Percentiles rank a stretch among this genome's conserved stretches.
Conservation (phyloP, 2,888 invertebrate species). For the Drosophila rellima region DNA sequence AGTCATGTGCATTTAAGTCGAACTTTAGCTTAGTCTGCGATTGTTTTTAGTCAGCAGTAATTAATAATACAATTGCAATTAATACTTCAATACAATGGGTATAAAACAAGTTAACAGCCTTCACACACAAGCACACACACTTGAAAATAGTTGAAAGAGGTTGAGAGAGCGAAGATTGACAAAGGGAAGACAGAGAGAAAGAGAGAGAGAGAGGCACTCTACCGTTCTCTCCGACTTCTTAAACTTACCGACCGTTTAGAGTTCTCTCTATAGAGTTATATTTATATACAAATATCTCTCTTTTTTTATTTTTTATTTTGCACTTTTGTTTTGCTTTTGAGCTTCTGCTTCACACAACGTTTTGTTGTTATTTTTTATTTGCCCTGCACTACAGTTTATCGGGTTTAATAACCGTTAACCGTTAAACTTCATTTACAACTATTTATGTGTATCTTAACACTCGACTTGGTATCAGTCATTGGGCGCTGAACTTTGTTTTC, state of each 20-base stretch:
- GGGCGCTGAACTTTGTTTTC: constrained; percentile 46
- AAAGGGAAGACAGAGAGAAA: constrained; percentile 5
- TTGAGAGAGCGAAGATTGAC: neutral
- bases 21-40: constrained; percentile 37
- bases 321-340: constrained; percentile 72
- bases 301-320: constrained; percentile 43
- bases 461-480: constrained; percentile 50
- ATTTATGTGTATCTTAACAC: constrained; percentile 38
- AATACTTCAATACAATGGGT: constrained; percentile 29
- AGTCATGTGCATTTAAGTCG: constrained; percentile 45
- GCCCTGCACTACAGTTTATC: constrained; percentile 59
- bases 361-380: constrained; percentile 51
- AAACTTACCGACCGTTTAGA: neutral
- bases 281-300: constrained; percentile 11
- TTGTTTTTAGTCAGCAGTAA: constrained; percentile 51
- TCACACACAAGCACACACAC: constrained; percentile 17
- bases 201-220: constrained; percentile 2
- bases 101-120: constrained; percentile 46
- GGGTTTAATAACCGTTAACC: constrained; percentile 68
- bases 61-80: constrained; percentile 47
- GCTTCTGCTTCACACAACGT: constrained; percentile 50
- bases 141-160: constrained; percentile 19
- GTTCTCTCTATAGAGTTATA: constrained; percentile 12
- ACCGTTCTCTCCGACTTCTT: constrained; percentile 7
- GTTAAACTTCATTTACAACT: constrained; percentile 61